Evolutionary conservation across 2,113 vertebrate species (phyloP), one percentile per base, ranked within the genome.

Genomic region (Neotoma lepida): DNA sequence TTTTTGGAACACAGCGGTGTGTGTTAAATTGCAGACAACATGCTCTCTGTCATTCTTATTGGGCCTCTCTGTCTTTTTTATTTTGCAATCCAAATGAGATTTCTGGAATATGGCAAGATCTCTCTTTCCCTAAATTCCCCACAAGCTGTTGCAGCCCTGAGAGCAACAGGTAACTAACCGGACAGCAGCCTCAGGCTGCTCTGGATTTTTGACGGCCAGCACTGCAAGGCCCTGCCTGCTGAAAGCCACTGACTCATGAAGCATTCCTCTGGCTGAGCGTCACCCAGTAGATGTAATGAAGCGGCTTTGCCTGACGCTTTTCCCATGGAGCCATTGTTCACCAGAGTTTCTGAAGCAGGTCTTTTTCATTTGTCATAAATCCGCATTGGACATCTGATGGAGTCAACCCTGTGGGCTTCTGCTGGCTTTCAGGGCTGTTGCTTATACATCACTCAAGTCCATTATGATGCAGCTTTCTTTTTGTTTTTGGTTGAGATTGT

Each of bases 11-110:
- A 98, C 98, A 98, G 96, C 97, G 97, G 97, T 94, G 97, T 97
- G 97, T 97, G 91, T 97, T 98, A 97, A 98, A 90, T 97, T 81
- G 96, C 98, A 98, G 98, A 97, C 97, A 1, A 6, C 49, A 26
- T 97, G 96, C 97, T 98, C 97, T 97, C 96, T 97, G 95, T 98
- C 95, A 1, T 98, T 98, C 98, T 98, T 98, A 98, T 85, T 94
- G 98, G 98, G 98, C 98, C 97, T 98, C 96, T 98, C 97, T 98
- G 97, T 98, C 97, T 98, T 96, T 98, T 97, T 98, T 98, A 97
- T 98, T 98, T 98, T 98, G 98, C 98, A 97, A 98, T 94, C 98
- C 98, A 97, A 98, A 98, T 98, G 98, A 98, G 98, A 88, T 98
- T 97, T 97, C 98, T 98, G 98, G 98, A 98, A 98, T 98, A 98